phyloP scores from a whole-genome alignment of 2,888 invertebrate species.

The Periphyllus acericola region DNA sequence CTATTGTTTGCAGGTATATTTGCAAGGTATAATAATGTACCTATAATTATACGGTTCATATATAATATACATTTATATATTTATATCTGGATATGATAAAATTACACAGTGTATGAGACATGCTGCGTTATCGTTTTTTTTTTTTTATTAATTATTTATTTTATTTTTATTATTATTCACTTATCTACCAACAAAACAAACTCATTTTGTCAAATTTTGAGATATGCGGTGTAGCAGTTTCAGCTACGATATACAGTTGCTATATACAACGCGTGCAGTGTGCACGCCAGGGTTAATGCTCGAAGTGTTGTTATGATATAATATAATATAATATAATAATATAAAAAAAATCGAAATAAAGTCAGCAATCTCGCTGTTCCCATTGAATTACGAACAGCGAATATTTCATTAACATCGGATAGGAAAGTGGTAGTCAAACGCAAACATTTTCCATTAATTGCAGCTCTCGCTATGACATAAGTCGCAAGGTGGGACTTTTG shows the following conservation, averaged over 20 bases:
- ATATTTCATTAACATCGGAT: neutral
- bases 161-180: constrained; percentile 3
- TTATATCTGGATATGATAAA: no score
- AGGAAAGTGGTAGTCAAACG: neutral
- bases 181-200: neutral
- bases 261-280: no score
- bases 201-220: constrained; percentile 4
- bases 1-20: no score
- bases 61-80: no score
- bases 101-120: no score
- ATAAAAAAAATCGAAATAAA: constrained; percentile 67
- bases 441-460: neutral
- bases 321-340: no score
- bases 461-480: constrained; percentile 8
- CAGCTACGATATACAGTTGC: neutral
- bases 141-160: neutral
- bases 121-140: neutral
- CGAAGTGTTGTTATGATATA: no score
- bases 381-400: constrained; percentile 11
- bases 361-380: constrained; percentile 58
- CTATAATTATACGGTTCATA: no score
- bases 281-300: no score
- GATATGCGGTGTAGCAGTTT: neutral
- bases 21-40: no score
- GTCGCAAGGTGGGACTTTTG: constrained; percentile 8